Evolutionary conservation across 2,113 vertebrate species (phyloP).

Genomic region (Neolamprologus fasciatus): DNA sequence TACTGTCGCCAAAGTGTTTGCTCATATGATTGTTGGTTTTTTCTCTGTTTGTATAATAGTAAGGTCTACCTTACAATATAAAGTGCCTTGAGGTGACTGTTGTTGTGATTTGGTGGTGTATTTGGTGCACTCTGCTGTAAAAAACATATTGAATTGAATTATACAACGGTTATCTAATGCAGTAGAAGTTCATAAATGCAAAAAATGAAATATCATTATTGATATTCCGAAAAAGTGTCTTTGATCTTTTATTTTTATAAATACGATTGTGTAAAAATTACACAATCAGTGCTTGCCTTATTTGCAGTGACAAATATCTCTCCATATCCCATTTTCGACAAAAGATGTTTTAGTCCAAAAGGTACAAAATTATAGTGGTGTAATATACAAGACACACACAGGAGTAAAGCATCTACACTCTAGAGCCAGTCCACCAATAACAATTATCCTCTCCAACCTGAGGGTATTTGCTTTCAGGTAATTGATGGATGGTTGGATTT

Average conservation of each 20-base stretch:
- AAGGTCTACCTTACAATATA: background rate
- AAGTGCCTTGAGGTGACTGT: background rate
- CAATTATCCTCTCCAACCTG: background rate
- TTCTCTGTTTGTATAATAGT: background rate
- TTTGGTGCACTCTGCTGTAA: background rate
- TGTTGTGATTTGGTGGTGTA: background rate
- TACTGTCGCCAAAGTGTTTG: rapidly evolving
- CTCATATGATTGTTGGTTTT: background rate
- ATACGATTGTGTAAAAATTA: background rate
- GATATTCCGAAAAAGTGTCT: background rate
- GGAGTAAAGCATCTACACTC: background rate
- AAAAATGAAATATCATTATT: background rate
- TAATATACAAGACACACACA: background rate
- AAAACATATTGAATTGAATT: background rate
- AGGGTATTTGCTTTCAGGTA: constrained; percentile 19
- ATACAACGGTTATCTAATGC: background rate
- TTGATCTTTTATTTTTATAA: background rate
- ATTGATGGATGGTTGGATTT: constrained; percentile 46
- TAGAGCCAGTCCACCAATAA: background rate
- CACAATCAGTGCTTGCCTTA: background rate
- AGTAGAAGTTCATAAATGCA: background rate
- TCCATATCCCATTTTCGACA: background rate
- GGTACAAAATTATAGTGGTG: background rate
- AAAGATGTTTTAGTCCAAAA: background rate
- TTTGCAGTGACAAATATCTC: background rate